A percentile compares a stretch with the other conserved stretches of the same genome.
Evolutionary conservation across 2,113 vertebrate species (phyloP).

Genomic region (Hippocampus abdominalis): DNA sequence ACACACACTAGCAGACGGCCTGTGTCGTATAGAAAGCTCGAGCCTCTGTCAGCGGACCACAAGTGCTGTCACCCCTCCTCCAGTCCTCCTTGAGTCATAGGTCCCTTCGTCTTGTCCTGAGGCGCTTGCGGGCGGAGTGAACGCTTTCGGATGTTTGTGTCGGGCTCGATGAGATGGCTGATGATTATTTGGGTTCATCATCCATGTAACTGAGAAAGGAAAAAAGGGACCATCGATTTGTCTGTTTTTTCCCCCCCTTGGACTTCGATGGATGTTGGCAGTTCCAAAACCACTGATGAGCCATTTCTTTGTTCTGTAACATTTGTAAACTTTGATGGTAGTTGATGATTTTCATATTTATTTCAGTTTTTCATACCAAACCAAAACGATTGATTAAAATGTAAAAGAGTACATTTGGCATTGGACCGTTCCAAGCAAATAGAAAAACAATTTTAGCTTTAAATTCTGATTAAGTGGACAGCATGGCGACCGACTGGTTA

Average conservation of each 20-base stretch:
- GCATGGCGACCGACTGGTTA: no score
- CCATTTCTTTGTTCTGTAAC: background rate
- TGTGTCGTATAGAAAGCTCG: constrained; percentile 14
- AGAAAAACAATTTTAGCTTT: no score
- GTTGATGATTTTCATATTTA: background rate
- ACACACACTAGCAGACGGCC: constrained; percentile 18
- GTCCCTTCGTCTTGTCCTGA: background rate
- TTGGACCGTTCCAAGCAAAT: no score
- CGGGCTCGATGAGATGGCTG: background rate
- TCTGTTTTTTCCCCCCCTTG: background rate
- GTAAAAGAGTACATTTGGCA: no score
- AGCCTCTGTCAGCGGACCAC: constrained; percentile 24
- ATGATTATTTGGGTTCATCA: background rate
- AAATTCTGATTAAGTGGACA: no score
- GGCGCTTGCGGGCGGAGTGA: background rate
- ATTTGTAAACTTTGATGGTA: background rate
- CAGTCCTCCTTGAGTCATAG: constrained; percentile 1
- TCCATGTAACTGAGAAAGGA: background rate
- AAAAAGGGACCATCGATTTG: background rate
- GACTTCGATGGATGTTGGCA: background rate
- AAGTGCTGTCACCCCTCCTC: constrained; percentile 8
- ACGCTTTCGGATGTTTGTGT: constrained; percentile 14
- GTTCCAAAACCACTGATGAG: background rate
- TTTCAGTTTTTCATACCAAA: background rate
- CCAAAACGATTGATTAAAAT: background rate